Percentiles rank a stretch among this genome's conserved stretches.
Conservation (phyloP, 2,113 vertebrate genomes). For the Collichthys lucidus region DNA sequence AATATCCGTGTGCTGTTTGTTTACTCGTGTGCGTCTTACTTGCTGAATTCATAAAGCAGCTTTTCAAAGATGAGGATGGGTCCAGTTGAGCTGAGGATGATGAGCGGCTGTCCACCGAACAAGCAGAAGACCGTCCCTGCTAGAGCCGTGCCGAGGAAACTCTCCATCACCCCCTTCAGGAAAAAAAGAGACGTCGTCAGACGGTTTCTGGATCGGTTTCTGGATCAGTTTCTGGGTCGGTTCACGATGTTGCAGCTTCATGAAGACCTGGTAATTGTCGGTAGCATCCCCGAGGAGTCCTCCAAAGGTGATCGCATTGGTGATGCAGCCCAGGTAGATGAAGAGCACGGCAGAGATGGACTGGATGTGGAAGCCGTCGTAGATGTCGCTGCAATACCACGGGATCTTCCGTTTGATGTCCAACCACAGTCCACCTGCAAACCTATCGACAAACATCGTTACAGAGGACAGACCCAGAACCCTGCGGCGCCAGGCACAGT, state of each 20-base stretch:
- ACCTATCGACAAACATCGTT: slow-evolving; percentile 73
- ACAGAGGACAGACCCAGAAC: background rate
- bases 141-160: slow-evolving; percentile 95
- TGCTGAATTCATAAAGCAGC: slow-evolving; percentile 98
- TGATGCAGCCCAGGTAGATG: slow-evolving; percentile 99
- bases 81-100: slow-evolving; percentile 98
- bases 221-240: too few species aligned
- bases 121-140: slow-evolving; percentile 93
- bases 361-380: slow-evolving; percentile 95
- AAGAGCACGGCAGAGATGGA: slow-evolving; percentile 96
- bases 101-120: slow-evolving; percentile 95
- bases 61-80: slow-evolving; percentile 99
- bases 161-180: slow-evolving; percentile 96
- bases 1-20: too few species aligned
- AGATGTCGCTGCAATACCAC: slow-evolving; percentile 95
- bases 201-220: background rate
- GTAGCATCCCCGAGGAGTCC: slow-evolving; percentile 96
- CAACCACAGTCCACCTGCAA: slow-evolving; percentile 91
- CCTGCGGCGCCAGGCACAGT: background rate
- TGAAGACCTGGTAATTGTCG: slow-evolving; percentile 92
- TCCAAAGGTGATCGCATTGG: slow-evolving; percentile 97
- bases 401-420: slow-evolving; percentile 96
- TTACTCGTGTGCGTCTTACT: slow-evolving; percentile 80
- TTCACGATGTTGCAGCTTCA: background rate
- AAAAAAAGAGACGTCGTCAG: background rate